Conservation (phyloP, 2,888 invertebrate genomes). For the Lordiphosa andalusiaca region DNA sequence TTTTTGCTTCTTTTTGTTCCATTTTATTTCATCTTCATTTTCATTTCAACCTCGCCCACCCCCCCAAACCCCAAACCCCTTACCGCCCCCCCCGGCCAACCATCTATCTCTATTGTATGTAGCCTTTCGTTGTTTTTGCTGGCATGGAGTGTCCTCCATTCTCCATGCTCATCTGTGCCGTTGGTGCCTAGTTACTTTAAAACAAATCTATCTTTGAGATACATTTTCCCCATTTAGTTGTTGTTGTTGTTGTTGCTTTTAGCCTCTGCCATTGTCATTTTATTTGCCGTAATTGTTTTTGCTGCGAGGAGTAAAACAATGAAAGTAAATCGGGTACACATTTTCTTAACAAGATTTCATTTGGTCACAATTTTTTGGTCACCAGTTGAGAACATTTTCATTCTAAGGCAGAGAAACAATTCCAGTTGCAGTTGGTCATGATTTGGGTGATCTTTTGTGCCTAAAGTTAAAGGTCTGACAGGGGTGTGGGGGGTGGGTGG, state of each 20-base stretch:
- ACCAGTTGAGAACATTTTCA: not conserved
- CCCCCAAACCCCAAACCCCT: too few species aligned
- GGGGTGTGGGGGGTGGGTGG: too few species aligned
- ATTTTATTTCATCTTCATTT: constrained; percentile 56
- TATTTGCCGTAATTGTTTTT: constrained; percentile 21
- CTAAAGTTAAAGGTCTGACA: too few species aligned
- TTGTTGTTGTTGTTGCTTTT: not conserved
- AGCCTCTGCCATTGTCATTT: constrained; percentile 19
- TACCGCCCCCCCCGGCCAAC: constrained; percentile 2
- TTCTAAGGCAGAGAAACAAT: too few species aligned
- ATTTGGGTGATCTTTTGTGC: too few species aligned
- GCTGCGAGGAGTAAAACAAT: constrained; percentile 3
- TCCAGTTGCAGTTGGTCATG: too few species aligned
- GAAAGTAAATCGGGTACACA: constrained; percentile 15
- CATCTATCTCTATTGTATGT: not conserved
- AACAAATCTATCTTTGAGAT: constrained; percentile 38
- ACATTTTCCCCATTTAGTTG: constrained; percentile 10
- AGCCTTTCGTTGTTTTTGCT: constrained; percentile 10
- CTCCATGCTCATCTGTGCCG: not conserved
- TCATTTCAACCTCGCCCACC: constrained; percentile 24
- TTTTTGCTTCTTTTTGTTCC: constrained; percentile 17
- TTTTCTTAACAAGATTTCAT: constrained; percentile 9
- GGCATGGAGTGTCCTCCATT: constrained; percentile 1
- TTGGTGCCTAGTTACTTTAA: constrained; percentile 29
- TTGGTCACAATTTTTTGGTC: not conserved